Base-by-base conservation (phyloP, 2,888 invertebrate species). In the Tiphia femorata region DNA sequence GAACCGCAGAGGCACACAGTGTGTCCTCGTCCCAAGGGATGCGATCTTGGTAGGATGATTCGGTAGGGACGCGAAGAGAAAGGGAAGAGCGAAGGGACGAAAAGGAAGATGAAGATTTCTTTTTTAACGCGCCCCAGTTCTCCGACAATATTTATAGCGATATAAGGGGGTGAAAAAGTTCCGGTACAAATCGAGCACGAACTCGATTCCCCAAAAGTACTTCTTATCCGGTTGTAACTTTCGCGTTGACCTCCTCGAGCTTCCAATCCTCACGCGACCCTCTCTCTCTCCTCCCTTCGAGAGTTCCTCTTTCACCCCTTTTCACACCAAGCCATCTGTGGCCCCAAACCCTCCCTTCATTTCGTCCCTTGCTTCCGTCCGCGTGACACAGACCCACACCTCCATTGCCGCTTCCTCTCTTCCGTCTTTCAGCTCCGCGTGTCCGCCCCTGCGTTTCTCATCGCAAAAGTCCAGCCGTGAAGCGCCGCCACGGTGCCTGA, bases 101-200 rank as follows among this genome's bases (percentile, higher is more conserved):
- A 6, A 37, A 17, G 0, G 14, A 12, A 10, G 17, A 16, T 4
- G 3, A 14, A 2, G 33, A 33, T 6, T 20, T 42, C 58, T 52
- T 56, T 43, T 50, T 41, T 19, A 58, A 58, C 44, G 49, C 44
- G 55, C 33, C 38, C 55, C 41, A 60, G 40, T 58, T 68, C 8
- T 38, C 38, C 10, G 6, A n/a, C 38, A 56, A 66, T 63, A 66
- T 60, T 58, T 69, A 58, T 53, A 51, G 65, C 46, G 20, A 53
- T 48, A 57, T 59, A 59, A 59, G 58, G 43, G n/a, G 38, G 33
- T 37, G 25, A 29, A 54, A 52, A 58, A 54, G 64, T 59, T 61
- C 49, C 25, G 48, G 16, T 38, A 41, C 37, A 66, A 57, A 66
- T 59, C 62, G 63, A 55, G 55, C 58, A 53, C 46, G 48, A 58